Conservation (phyloP, 92 coral and sea anemone species). For the Zoanthus sociatus region DNA sequence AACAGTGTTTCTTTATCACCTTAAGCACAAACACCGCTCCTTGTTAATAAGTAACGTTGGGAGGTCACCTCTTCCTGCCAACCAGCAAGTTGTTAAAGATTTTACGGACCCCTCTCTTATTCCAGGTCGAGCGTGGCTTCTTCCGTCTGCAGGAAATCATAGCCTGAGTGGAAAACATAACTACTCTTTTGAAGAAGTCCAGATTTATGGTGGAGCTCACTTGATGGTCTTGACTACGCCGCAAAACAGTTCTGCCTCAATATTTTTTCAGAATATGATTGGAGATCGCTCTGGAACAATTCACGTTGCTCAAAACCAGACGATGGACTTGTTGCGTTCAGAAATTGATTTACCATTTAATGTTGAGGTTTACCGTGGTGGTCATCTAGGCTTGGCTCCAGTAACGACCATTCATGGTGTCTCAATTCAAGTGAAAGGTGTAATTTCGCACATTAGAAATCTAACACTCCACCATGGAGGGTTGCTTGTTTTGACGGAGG, state of each 20-base stretch:
- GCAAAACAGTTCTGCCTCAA: slow-evolving; percentile 66
- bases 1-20: slow-evolving; percentile 76
- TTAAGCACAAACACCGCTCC: slow-evolving; percentile 75
- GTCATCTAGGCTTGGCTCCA: slow-evolving; percentile 74
- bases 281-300: slow-evolving; percentile 78
- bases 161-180: slow-evolving; percentile 67
- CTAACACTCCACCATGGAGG: slow-evolving; percentile 76
- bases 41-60: slow-evolving; percentile 67
- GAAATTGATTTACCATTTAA: slow-evolving; percentile 76
- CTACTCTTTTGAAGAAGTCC: slow-evolving; percentile 79
- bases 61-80: slow-evolving; percentile 59
- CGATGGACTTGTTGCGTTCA: slow-evolving; percentile 67
- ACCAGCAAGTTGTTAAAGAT: slow-evolving; percentile 63
- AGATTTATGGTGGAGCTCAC: slow-evolving; percentile 72
- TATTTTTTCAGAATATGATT: slow-evolving; percentile 76
- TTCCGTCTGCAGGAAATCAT: slow-evolving; percentile 71
- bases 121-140: slow-evolving; percentile 78
- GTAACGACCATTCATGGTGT: slow-evolving; percentile 75
- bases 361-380: slow-evolving; percentile 77
- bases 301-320: slow-evolving; percentile 69
- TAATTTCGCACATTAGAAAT: slow-evolving; percentile 64
- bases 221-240: slow-evolving; percentile 64
- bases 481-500: slow-evolving; percentile 63
- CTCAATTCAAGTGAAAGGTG: slow-evolving; percentile 63
- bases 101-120: slow-evolving; percentile 63